Base-by-base conservation (phyloP, 2,888 invertebrate genomes). In the Eupsilia transversa region DNA sequence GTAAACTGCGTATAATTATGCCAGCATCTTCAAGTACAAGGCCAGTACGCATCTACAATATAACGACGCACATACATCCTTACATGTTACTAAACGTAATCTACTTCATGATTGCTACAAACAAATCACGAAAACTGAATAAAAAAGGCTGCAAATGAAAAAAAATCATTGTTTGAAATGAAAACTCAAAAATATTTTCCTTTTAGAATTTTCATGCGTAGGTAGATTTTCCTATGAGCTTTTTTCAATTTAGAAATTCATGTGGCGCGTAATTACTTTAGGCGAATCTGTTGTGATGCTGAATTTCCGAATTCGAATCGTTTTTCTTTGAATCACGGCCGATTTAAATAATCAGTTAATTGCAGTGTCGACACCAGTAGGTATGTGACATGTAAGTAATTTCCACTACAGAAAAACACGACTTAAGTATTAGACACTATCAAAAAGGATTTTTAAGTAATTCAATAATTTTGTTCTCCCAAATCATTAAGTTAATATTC, bases 191-290 rank as follows among this genome's bases (percentile, higher is more conserved):
- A 63, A 38, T 33, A 43, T 59, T 57, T 17, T 70, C 17, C 14
- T 12, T 61, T 63, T 27, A 23, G 14, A 67, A 60, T 59, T 56
- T 54, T 60, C 23, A 77, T 56, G 49, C 27, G 43, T 66, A 43
- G 38, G 20, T 56, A 64, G 54, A 56, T 64, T 56, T 65, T 57
- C 54, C 23, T 59, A 59, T 56, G 14, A 41, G 27, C 54, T 49
- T 59, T 77, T 63, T 60, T 27, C 67, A 78, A 72, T 83, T 78
- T 72, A 72, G 67, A 68, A 82, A 72, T 63, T 68, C 52, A 78
- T 82, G 66, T 70, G 70, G 68, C 79, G 52, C 61, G 74, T 83
- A 83, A 83, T 83, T 79, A 80, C 63, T 81, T 64, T 57, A 64
- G 35, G 38, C 35, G 38, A 65, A 60, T 64, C 46, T 43, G 46